Percentiles rank a stretch among this genome's conserved stretches.
Conservation (phyloP, 2,888 invertebrate genomes). For the Pasiphila rectangulata region DNA sequence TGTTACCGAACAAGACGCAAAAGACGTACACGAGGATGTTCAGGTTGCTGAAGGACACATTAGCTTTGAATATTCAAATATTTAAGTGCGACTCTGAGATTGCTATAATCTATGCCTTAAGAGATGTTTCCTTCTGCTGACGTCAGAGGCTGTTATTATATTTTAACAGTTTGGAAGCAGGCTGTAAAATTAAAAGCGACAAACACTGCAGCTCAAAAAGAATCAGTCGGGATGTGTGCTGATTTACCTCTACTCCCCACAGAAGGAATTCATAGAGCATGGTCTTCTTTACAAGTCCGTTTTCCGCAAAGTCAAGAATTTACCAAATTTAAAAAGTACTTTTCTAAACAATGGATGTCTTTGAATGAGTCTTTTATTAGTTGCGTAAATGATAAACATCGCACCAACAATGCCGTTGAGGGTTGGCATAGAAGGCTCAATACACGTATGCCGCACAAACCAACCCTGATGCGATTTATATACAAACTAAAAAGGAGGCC, state of each 20-base stretch:
- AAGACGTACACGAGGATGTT: constrained; percentile 1
- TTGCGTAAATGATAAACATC: neutral
- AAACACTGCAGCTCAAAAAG: neutral
- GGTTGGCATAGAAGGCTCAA: neutral
- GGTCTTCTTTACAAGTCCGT: too few relatives aligned
- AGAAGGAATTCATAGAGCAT: neutral
- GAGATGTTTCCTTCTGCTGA: too few relatives aligned
- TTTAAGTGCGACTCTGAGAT: too few relatives aligned
- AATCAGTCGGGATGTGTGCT: neutral
- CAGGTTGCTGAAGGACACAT: neutral
- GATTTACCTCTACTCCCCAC: neutral
- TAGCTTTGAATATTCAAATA: too few relatives aligned
- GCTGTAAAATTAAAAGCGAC: neutral
- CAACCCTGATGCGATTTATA: neutral
- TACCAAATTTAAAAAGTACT: neutral
- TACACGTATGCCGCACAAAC: neutral
- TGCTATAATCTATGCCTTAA: too few relatives aligned
- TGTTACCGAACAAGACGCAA: constrained; percentile 1
- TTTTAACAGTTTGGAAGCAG: neutral
- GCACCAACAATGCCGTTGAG: neutral
- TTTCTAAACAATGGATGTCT: neutral
- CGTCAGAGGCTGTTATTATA: neutral
- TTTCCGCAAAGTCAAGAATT: too few relatives aligned
- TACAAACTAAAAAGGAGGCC: neutral
- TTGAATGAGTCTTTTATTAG: neutral